phyloP scores from a whole-genome alignment of 2,888 invertebrate genomes.

The Bruchidius siliquastri region DNA sequence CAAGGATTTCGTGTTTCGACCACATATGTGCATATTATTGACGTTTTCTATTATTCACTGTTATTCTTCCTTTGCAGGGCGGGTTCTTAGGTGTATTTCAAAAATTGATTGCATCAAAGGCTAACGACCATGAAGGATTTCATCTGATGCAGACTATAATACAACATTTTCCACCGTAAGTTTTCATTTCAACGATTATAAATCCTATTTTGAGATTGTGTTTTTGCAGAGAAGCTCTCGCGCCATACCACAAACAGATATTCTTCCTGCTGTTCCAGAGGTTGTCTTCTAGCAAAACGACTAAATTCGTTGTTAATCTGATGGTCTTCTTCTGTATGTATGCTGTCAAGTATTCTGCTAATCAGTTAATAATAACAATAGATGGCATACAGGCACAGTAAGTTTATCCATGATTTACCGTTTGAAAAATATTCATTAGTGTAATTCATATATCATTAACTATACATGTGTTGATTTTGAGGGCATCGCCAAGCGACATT shows the following conservation, averaged over 20 bases:
- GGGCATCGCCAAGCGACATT: too few relatives aligned
- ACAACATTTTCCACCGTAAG: slow-evolving; percentile 75
- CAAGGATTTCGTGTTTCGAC: background rate
- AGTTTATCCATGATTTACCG: slow-evolving; percentile 35
- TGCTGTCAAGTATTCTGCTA: slow-evolving; percentile 74
- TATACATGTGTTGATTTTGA: too few relatives aligned
- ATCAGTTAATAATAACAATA: slow-evolving; percentile 68
- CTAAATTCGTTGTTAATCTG: slow-evolving; percentile 86
- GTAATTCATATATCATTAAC: too few relatives aligned
- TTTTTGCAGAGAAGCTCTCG: slow-evolving; percentile 62
- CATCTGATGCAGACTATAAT: slow-evolving; percentile 82
- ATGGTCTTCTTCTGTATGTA: slow-evolving; percentile 89
- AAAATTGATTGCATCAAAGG: slow-evolving; percentile 90
- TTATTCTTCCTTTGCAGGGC: slow-evolving; percentile 48
- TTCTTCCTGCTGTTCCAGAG: slow-evolving; percentile 91
- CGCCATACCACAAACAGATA: slow-evolving; percentile 78
- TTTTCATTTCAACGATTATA: background rate
- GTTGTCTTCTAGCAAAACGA: slow-evolving; percentile 87
- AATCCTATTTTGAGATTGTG: background rate
- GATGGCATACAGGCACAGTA: slow-evolving; percentile 83
- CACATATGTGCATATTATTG: background rate
- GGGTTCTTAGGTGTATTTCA: slow-evolving; percentile 92
- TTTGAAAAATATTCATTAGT: background rate
- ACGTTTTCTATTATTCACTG: background rate
- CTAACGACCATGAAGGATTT: slow-evolving; percentile 95